A percentile compares a stretch with the other conserved stretches of the same genome.
phyloP scores from a whole-genome alignment of 2,797 vertebrate genomes.

The Peromyscus nudipes region DNA sequence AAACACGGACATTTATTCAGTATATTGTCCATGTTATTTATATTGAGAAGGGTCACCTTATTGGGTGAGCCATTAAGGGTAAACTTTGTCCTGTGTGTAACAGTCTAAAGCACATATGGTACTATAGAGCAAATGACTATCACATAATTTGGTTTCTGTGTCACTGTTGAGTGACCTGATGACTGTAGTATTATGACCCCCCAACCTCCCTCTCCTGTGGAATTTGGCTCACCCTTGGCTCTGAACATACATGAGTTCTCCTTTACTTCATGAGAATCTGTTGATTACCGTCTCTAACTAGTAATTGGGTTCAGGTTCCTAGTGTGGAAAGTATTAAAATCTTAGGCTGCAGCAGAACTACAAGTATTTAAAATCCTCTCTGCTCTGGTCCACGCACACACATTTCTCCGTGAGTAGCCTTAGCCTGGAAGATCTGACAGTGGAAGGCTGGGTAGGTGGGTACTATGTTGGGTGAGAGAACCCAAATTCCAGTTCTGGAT shows the following conservation, averaged over 20 bases:
- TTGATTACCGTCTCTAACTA: background rate
- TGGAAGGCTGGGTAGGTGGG: fast-evolving
- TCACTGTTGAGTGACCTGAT: background rate
- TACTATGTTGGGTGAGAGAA: background rate
- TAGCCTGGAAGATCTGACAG: background rate
- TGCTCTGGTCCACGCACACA: background rate
- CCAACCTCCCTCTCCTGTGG: background rate
- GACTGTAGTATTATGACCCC: background rate
- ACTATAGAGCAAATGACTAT: background rate
- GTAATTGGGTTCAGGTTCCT: background rate
- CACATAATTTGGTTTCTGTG: background rate
- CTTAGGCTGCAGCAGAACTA: background rate
- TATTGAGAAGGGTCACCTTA: background rate
- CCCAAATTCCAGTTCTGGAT: background rate
- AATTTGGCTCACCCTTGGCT: background rate
- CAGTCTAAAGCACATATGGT: background rate
- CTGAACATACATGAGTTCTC: background rate
- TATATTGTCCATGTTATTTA: background rate
- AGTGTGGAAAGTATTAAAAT: conserved; percentile 41
- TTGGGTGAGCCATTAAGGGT: background rate
- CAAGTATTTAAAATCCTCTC: background rate
- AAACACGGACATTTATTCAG: background rate
- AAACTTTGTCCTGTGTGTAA: background rate
- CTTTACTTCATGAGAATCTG: background rate
- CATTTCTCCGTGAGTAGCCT: background rate